Evolutionary conservation across 2,797 vertebrate species (phyloP).

Genomic region (Sciurus vulgaris): DNA sequence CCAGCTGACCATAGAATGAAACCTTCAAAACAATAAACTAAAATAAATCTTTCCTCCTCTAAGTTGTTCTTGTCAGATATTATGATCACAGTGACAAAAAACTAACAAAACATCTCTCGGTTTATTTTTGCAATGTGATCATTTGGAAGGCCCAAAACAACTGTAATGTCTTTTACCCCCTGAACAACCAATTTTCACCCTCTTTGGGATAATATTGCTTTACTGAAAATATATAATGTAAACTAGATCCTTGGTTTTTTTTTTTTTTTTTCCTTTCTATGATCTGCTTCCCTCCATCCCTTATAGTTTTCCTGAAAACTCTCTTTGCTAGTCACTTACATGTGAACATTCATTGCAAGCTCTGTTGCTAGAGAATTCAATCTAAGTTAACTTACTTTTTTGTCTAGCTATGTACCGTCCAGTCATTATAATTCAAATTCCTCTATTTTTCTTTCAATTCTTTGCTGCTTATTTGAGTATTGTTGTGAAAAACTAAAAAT

Average conservation of each 20-base stretch:
- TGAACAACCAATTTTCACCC: not conserved
- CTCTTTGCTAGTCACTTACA: not conserved
- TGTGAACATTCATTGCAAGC: not conserved
- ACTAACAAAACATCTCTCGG: too few species aligned
- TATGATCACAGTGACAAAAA: too few species aligned
- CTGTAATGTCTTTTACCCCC: not conserved
- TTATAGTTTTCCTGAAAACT: not conserved
- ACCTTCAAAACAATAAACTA: too few species aligned
- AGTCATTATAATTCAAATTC: not conserved
- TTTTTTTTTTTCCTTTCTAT: not conserved
- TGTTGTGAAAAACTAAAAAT: slow-evolving; percentile 15
- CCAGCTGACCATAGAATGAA: too few species aligned
- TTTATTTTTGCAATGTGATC: not conserved
- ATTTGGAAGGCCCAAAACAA: not conserved
- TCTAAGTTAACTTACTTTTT: not conserved
- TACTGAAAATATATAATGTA: not conserved
- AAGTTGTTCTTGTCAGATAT: too few species aligned
- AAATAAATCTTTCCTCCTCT: too few species aligned
- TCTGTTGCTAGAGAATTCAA: not conserved
- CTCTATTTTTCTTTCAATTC: not conserved
- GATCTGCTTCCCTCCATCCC: not conserved
- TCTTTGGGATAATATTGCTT: not conserved
- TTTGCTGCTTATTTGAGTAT: not conserved
- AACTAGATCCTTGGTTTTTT: not conserved
- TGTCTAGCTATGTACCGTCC: not conserved